Percentiles rank a stretch among this genome's conserved stretches.
Evolutionary conservation across 2,888 invertebrate species (phyloP).

Genomic region (Eutolmus rufibarbis): DNA sequence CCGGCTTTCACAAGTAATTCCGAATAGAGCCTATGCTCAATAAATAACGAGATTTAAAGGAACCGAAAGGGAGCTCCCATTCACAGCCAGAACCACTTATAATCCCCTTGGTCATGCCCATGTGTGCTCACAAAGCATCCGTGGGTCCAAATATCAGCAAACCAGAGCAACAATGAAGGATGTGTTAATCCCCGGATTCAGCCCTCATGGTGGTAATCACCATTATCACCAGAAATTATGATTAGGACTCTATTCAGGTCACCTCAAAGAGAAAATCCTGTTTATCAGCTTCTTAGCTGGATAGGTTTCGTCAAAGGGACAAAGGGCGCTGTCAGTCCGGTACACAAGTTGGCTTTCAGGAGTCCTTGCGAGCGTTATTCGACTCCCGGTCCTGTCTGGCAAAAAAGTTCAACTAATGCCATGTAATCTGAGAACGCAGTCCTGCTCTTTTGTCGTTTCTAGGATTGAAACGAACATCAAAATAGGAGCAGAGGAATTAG

Average conservation of each 20-base stretch:
- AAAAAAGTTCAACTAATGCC: slow-evolving; percentile 32
- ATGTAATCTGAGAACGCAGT: slow-evolving; percentile 40
- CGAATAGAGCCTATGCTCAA: not conserved
- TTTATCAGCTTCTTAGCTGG: slow-evolving; percentile 41
- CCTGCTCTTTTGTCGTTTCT: slow-evolving; percentile 32
- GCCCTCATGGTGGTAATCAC: slow-evolving; percentile 37
- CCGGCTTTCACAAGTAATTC: not conserved
- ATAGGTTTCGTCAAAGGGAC: slow-evolving; percentile 9
- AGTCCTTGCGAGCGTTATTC: slow-evolving; percentile 26
- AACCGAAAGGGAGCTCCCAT: not conserved
- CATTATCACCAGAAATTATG: slow-evolving; percentile 42
- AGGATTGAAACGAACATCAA: slow-evolving; percentile 15
- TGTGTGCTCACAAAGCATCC: slow-evolving; percentile 2
- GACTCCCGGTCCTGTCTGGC: not conserved
- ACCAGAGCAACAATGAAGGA: slow-evolving; percentile 35
- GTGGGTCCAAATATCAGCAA: slow-evolving; percentile 31
- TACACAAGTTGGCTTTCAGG: not conserved
- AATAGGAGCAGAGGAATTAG: slow-evolving; percentile 20
- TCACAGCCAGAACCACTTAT: slow-evolving; percentile 16
- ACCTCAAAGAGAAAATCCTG: slow-evolving; percentile 37
- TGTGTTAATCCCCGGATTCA: slow-evolving; percentile 36
- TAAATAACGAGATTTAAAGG: slow-evolving; percentile 37
- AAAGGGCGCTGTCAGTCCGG: slow-evolving; percentile 14
- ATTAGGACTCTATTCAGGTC: slow-evolving; percentile 39
- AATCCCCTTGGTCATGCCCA: slow-evolving; percentile 40